Conservation (phyloP, 2,797 vertebrate species). For the Otolemur crassicaudatus region DNA sequence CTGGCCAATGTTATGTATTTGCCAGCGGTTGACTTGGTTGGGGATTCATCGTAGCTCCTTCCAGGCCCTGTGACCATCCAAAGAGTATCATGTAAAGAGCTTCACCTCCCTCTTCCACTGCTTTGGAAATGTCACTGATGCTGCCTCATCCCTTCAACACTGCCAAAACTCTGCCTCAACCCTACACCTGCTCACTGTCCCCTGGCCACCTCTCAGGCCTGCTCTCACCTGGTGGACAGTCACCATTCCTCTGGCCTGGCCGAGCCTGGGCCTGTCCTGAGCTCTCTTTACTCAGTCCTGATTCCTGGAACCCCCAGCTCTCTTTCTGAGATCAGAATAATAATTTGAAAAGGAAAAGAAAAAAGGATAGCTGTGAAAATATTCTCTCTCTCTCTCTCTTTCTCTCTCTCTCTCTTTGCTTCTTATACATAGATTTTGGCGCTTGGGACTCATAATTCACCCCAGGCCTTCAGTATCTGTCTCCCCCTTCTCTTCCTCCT, state of each 20-base stretch:
- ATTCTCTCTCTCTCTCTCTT: neutral
- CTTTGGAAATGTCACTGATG: neutral
- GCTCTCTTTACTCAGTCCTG: neutral
- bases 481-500: neutral
- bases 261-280: neutral
- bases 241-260: neutral
- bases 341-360: neutral
- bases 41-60: neutral
- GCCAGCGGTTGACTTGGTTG: neutral
- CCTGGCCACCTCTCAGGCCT: neutral
- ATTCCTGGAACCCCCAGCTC: neutral
- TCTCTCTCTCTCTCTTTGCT: too few species aligned
- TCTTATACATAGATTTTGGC: neutral
- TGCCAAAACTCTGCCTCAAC: fast-evolving
- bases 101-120: neutral
- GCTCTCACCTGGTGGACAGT: neutral
- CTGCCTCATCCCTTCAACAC: fast-evolving
- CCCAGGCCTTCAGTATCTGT: neutral
- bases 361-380: neutral
- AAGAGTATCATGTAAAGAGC: neutral
- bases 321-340: neutral
- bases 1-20: neutral
- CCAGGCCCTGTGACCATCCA: neutral
- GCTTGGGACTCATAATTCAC: neutral
- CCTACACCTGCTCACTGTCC: fast-evolving